Evolutionary conservation across 2,888 invertebrate genomes (phyloP), one percentile per base, ranked within the genome.

Genomic region (Steromphala cineraria): DNA sequence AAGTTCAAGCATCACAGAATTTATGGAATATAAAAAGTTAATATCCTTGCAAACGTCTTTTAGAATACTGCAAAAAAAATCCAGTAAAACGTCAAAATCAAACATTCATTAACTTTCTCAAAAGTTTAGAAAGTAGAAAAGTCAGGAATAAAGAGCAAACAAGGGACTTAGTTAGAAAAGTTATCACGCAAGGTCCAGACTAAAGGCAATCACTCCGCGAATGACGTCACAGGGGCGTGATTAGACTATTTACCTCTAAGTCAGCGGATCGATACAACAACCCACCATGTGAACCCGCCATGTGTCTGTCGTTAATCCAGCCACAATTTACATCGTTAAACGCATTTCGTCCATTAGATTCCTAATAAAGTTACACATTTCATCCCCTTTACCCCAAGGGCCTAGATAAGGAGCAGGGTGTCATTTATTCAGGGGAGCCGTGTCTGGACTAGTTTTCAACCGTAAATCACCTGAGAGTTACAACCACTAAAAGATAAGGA

Each of bases 311-410:
- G 28, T 62, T 62, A 62, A 62, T 62, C 62, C 62, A 24, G 62
- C 24, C 28, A 62, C 62, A 28, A 62, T 62, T 62, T 62, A 62
- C 62, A 62, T 62, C 62, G 62, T 62, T 62, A 62, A 62, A 62
- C 28, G 62, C 62, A 62, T 62, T 62, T 28, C 28, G 62, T 28
- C 62, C 62, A 62, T 62, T 62, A 62, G 62, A 24, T 24, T 28
- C 62, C 62, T 62, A 62, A 62, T 62, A 62, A 62, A 62, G 62
- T 62, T 62, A 62, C 28, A 62, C 62, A 24, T 62, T 62, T 28
- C 62, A 62, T 62, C 62, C 62, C 28, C 28, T 21, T 24, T 21
- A 24, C 62, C 62, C 62, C 62, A 62, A 62, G 62, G 62, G 62
- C 62, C 62, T 28, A 24, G 62, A 28, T 62, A 62, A 62, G 62